phyloP scores from a whole-genome alignment of 2,797 vertebrate genomes.

The Myripristis jacobus region DNA sequence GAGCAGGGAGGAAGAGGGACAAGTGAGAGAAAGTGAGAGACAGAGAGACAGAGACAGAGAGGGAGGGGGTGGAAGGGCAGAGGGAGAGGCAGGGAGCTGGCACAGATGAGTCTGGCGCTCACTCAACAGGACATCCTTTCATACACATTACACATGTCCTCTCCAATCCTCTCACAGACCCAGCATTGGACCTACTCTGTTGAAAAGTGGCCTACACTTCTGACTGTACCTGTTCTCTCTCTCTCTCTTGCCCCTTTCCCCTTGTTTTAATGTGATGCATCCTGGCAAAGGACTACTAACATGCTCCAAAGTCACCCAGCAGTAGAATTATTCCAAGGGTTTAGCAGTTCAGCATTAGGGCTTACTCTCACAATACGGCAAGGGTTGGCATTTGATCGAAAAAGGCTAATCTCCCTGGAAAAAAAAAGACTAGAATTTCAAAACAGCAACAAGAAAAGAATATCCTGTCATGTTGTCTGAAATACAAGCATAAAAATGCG shows the following conservation, averaged over 20 bases:
- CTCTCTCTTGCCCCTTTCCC: constrained; percentile 29
- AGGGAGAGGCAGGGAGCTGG: constrained; percentile 65
- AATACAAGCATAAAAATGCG: constrained; percentile 48
- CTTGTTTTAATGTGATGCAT: constrained; percentile 40
- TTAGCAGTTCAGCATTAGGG: constrained; percentile 72
- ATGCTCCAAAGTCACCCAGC: constrained; percentile 62
- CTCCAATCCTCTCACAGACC: constrained; percentile 74
- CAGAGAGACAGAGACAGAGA: constrained; percentile 10
- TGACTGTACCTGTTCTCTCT: constrained; percentile 36
- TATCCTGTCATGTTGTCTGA: constrained; percentile 60
- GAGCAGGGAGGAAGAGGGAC: constrained; percentile 25
- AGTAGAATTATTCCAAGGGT: constrained; percentile 64
- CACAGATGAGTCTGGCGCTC: constrained; percentile 73
- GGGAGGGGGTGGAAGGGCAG: constrained; percentile 16
- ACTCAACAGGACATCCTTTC: constrained; percentile 80
- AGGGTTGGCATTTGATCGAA: constrained; percentile 71
- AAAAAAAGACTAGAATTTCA: constrained; percentile 68
- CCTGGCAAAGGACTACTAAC: constrained; percentile 37
- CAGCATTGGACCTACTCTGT: constrained; percentile 51
- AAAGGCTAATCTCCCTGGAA: constrained; percentile 72
- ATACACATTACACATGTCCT: constrained; percentile 80
- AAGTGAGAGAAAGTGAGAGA: constrained; percentile 49
- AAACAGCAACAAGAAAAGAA: constrained; percentile 52
- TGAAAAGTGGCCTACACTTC: constrained; percentile 51
- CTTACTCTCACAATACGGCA: constrained; percentile 74